Evolutionary conservation across 1,140 invertebrate genomes (phyloP), one percentile per base, ranked within the genome.

Genomic region (Hermetia illucens): DNA sequence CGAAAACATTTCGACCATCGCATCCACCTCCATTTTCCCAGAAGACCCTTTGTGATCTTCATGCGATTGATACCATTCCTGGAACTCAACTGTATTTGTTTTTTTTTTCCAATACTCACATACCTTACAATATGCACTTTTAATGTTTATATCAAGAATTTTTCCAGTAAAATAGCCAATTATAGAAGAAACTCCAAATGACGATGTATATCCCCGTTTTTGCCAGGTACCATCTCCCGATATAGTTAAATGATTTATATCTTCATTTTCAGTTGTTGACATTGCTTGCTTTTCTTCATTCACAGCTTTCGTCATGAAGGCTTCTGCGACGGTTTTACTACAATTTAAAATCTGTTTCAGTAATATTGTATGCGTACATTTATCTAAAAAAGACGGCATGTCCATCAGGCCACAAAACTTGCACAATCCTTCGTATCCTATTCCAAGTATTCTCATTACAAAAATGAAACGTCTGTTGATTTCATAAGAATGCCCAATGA

Each of bases 21-120:
- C 39, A 38, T 41, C 44, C 12, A 52, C 38, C 36, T 52, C 44
- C 46, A 53, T 52, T 20, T 46, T 48, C 21, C 48, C 45, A 20
- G 46, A 36, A 40, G 27, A 29, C 29, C 45, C 50, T 6, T 43
- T 21, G 44, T 51, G 48, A 46, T 52, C 30, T 4, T 16, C 4
- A 34, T 40, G 30, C 3, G 3, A 34, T 34, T 36, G 12, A 4
- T 36, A 8, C 35, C 21, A 36, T 9, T 36, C 18, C 18, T 36
- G 4, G 18, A 19, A 36, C 18, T 36, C 21, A 19, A 4, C n/a
- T 24, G 21, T 22, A n/a, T 17, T 3, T 22, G 6, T 9, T 12
- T 36, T 36, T 16, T 22, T 22, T 25, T 36, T 25, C 21, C 35
- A 36, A 16, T 5, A 16, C 18, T 40, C 30, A 34, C 38, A 40